These are phyloP conservation scores for Benthosema pterotum DNA, from an alignment of 2,797 vertebrate species.

Conservation along the genomic window DNA sequence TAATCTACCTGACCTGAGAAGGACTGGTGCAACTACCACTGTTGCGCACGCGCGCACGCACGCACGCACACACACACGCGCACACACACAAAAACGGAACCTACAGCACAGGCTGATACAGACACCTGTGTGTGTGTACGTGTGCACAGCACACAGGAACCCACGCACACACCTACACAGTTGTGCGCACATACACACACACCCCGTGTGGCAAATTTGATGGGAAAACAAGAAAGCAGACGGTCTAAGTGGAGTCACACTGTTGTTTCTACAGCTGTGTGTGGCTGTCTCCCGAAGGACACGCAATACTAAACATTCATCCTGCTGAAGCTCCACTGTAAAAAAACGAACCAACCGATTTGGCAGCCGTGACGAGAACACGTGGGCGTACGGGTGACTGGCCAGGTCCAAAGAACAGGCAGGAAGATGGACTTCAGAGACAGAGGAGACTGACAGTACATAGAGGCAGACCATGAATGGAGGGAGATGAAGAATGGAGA, in stretches of 20 bases:
- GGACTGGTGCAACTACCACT: conserved; percentile 23
- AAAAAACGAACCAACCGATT: conserved; percentile 28
- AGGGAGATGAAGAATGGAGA: conserved; percentile 6
- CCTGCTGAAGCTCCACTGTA: conserved; percentile 46
- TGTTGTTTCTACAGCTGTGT: conserved; percentile 77
- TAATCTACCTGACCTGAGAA: conserved; percentile 38
- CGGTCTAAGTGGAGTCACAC: conserved; percentile 68
- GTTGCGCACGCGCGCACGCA: no score
- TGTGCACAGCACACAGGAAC: conserved; percentile 32
- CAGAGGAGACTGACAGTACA: conserved; percentile 21
- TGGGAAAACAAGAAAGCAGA: conserved; percentile 72
- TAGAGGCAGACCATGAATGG: conserved; percentile 21
- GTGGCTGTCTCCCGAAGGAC: background rate
- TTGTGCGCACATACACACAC: conserved; percentile 12
- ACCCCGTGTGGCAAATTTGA: conserved; percentile 56
- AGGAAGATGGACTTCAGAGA: conserved; percentile 21
- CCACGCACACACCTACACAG: conserved; percentile 33
- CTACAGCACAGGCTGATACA: background rate
- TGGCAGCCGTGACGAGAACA: conserved; percentile 9
- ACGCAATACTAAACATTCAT: conserved; percentile 30
- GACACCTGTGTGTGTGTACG: conserved; percentile 6
- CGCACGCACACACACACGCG: background rate
- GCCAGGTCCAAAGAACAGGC: background rate
- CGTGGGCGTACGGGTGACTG: conserved; percentile 29
- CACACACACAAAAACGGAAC: background rate